Evolutionary conservation across 2,888 invertebrate genomes (phyloP).

Genomic region (Entomobrya proxima): DNA sequence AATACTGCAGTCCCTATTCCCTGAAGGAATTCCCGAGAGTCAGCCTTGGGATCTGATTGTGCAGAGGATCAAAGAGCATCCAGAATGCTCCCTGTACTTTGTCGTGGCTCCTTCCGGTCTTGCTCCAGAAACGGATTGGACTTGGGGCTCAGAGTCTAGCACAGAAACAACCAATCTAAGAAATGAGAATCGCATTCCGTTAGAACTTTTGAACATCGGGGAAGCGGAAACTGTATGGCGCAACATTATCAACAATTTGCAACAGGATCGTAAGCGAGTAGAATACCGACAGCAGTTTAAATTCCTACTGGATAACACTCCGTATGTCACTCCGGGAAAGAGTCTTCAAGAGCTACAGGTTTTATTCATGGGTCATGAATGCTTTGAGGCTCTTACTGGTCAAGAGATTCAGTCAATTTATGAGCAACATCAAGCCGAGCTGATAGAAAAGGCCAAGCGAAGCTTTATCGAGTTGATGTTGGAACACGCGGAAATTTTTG

Average conservation of each 20-base stretch:
- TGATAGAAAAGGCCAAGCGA: slow-evolving; percentile 87
- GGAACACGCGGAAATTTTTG: slow-evolving; percentile 95
- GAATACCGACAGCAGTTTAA: slow-evolving; percentile 98
- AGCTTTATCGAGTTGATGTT: slow-evolving; percentile 86
- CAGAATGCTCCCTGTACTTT: slow-evolving; percentile 96
- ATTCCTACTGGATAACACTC: slow-evolving; percentile 92
- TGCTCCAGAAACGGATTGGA: slow-evolving; percentile 81
- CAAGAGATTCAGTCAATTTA: slow-evolving; percentile 94
- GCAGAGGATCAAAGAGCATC: slow-evolving; percentile 90
- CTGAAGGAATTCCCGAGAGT: slow-evolving; percentile 81
- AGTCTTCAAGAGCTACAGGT: slow-evolving; percentile 74
- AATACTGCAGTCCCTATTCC: slow-evolving; percentile 86
- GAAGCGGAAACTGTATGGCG: slow-evolving; percentile 95
- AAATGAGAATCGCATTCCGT: slow-evolving; percentile 88
- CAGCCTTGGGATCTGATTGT: slow-evolving; percentile 84
- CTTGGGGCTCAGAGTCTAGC: slow-evolving; percentile 80
- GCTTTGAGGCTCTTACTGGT: slow-evolving; percentile 84
- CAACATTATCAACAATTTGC: slow-evolving; percentile 92
- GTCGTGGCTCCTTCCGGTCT: slow-evolving; percentile 83
- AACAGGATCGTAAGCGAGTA: slow-evolving; percentile 92
- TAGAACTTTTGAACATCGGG: slow-evolving; percentile 91
- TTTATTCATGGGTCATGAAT: slow-evolving; percentile 74
- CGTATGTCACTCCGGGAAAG: slow-evolving; percentile 85
- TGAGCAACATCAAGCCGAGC: slow-evolving; percentile 93
- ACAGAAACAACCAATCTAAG: slow-evolving; percentile 83